phyloP scores from a whole-genome alignment of 2,888 invertebrate genomes.

The Cremastobaeus sp. region DNA sequence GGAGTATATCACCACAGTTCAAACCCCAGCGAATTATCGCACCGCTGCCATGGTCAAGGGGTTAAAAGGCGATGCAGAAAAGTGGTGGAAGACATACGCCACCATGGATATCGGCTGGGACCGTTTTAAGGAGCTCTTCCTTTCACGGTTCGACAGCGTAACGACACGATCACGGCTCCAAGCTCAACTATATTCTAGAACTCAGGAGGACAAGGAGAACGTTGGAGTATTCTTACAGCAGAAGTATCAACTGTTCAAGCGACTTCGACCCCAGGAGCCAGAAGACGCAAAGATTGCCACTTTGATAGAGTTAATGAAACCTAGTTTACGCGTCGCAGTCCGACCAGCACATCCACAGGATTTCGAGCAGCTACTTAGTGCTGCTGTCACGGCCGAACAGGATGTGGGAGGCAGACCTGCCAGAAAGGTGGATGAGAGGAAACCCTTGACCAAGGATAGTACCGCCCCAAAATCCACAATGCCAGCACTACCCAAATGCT shows the following conservation, averaged over 20 bases:
- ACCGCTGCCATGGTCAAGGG: too few relatives aligned
- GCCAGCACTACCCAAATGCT: neutral
- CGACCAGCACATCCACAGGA: neutral
- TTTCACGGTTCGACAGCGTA: too few relatives aligned
- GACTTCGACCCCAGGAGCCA: neutral
- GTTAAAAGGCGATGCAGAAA: too few relatives aligned
- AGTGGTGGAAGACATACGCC: too few relatives aligned
- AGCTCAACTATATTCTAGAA: too few relatives aligned
- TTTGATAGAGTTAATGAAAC: neutral
- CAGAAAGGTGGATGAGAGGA: neutral
- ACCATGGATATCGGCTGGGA: too few relatives aligned
- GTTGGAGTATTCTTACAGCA: too few relatives aligned
- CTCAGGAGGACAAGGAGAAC: too few relatives aligned
- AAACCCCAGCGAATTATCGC: too few relatives aligned
- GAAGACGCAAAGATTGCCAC: neutral
- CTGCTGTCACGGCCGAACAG: slow-evolving; percentile 4
- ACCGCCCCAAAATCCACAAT: neutral
- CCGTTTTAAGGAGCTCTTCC: too few relatives aligned
- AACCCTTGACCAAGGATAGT: neutral
- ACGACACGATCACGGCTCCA: too few relatives aligned
- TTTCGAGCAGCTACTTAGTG: slow-evolving; percentile 1
- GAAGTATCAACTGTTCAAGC: neutral
- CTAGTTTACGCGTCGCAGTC: neutral
- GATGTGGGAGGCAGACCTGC: neutral
- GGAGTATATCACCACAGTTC: too few relatives aligned